phyloP scores from a whole-genome alignment of 2,113 vertebrate species.

The Saguinus midas region DNA sequence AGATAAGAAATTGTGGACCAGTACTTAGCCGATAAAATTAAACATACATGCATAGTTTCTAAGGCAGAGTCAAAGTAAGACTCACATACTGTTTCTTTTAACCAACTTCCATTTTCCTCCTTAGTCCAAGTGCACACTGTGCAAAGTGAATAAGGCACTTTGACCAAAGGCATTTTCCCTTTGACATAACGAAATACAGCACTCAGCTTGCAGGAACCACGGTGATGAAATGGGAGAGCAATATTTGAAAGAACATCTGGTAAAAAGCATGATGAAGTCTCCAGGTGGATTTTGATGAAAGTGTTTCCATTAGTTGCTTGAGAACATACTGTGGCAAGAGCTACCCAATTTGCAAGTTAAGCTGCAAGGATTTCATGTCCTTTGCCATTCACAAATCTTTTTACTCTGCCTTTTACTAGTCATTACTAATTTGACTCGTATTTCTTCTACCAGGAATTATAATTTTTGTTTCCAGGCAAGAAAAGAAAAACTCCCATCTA shows the following conservation, averaged over 20 bases:
- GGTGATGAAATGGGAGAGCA: not conserved
- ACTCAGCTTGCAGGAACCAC: not conserved
- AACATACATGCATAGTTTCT: not conserved
- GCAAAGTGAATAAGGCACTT: not conserved
- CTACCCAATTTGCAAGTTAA: not conserved
- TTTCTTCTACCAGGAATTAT: not conserved
- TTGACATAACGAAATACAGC: not conserved
- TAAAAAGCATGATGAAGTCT: not conserved
- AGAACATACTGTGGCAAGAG: not conserved
- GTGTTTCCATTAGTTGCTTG: not conserved
- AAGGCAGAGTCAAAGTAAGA: not conserved
- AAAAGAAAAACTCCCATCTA: not conserved
- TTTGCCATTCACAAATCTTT: not conserved
- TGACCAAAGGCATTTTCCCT: not conserved
- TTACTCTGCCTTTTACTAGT: not conserved
- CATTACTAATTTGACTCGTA: not conserved
- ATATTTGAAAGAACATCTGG: not conserved
- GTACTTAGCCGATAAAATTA: not conserved
- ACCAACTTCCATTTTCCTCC: not conserved
- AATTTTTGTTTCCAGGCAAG: not conserved
- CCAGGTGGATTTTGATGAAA: too few species aligned
- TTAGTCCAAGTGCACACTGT: fast-evolving
- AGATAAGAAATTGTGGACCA: not conserved
- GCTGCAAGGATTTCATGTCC: fast-evolving
- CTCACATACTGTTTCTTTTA: not conserved